Conservation (phyloP, 2,797 vertebrate species). For the Cichlasoma orientale region DNA sequence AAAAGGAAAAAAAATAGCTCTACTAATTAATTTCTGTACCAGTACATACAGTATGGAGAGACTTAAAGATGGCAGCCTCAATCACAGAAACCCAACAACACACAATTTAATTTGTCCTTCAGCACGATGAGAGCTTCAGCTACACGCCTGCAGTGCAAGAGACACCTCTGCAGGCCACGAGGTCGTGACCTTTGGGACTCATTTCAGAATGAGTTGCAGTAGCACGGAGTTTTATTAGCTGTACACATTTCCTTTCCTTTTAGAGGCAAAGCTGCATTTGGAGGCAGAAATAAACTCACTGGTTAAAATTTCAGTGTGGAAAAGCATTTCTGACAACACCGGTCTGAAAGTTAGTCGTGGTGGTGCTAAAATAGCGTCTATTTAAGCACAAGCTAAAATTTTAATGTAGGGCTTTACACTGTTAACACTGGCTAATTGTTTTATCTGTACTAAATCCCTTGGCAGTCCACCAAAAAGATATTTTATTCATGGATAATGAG, state of each 20-base stretch:
- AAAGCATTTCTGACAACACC: not conserved
- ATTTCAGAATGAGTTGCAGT: not conserved
- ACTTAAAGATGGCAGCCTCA: not conserved
- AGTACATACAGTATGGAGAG: not conserved
- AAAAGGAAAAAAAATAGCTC: not conserved
- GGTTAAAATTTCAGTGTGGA: not conserved
- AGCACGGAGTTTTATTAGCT: not conserved
- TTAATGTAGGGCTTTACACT: not conserved
- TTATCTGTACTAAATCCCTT: not conserved
- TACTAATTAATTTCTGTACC: not conserved
- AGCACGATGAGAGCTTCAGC: not conserved
- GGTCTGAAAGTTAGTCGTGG: not conserved
- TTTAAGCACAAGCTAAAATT: not conserved
- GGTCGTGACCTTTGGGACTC: not conserved
- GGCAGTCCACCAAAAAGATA: not conserved
- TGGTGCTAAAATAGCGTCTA: not conserved
- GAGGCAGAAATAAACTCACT: slow-evolving; percentile 3
- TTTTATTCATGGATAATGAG: too few relatives aligned
- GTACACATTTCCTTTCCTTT: not conserved
- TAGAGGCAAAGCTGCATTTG: slow-evolving; percentile 14
- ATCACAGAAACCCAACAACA: not conserved
- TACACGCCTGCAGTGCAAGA: not conserved
- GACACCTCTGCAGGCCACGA: not conserved
- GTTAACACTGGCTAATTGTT: not conserved
- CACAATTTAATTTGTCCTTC: not conserved